A percentile compares a stretch with the other conserved stretches of the same genome.
Evolutionary conservation across 2,888 invertebrate species (phyloP).

Genomic region (Suillia variegata): DNA sequence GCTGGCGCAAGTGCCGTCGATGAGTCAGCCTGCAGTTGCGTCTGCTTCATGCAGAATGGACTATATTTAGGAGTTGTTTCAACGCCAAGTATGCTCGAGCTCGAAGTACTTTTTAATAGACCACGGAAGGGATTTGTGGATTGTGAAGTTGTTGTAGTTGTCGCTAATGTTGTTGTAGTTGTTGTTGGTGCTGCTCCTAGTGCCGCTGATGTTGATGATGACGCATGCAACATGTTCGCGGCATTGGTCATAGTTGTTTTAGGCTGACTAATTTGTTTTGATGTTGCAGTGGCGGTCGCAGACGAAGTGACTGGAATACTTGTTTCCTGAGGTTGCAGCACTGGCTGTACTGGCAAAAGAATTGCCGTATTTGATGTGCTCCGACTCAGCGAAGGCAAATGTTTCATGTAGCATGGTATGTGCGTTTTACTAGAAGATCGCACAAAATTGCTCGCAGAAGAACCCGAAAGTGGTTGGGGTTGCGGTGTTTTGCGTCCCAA

Average conservation of each 20-base stretch:
- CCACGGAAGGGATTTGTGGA: conserved; percentile 32
- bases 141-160: not conserved
- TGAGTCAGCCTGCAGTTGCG: conserved; percentile 26
- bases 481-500: not conserved
- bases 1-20: conserved; percentile 34
- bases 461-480: not conserved
- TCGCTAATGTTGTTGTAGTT: conserved; percentile 25
- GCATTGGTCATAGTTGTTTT: conserved; percentile 18
- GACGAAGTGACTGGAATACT: conserved; percentile 23
- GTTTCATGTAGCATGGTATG: conserved; percentile 60
- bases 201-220: not conserved
- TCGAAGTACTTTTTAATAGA: conserved; percentile 58
- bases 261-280: conserved; percentile 18
- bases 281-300: conserved; percentile 10
- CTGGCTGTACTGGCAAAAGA: conserved; percentile 32
- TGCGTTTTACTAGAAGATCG: conserved; percentile 55
- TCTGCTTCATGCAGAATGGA: conserved; percentile 39
- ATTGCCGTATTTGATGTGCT: conserved; percentile 60
- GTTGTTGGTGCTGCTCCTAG: conserved; percentile 21
- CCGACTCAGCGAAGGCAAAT: conserved; percentile 54
- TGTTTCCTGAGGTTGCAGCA: conserved; percentile 17
- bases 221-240: conserved; percentile 14
- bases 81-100: conserved; percentile 54
- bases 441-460: conserved; percentile 28
- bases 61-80: conserved; percentile 33